A percentile compares a stretch with the other conserved stretches of the same genome.
These are phyloP conservation scores for Xestia ashworthii DNA, from an alignment of 2,888 invertebrate species.

Conservation along the genomic window DNA sequence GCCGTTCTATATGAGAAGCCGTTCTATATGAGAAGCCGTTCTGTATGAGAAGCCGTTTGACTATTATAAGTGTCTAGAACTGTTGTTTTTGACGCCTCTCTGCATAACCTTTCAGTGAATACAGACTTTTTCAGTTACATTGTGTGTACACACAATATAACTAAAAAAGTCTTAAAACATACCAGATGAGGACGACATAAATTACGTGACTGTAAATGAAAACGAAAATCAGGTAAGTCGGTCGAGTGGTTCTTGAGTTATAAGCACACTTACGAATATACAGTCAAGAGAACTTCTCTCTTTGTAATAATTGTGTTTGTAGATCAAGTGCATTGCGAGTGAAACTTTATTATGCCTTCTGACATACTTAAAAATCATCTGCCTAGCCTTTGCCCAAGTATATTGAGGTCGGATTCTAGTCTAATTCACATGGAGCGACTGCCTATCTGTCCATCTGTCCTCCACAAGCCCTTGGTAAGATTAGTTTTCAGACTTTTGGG, in stretches of 20 bases:
- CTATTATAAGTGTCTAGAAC: too few species aligned
- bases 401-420: not conserved
- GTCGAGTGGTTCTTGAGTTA: constrained; percentile 13
- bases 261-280: constrained; percentile 1
- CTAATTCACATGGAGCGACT: not conserved
- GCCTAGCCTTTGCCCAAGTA: not conserved
- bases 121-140: too few species aligned
- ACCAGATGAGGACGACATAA: not conserved
- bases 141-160: too few species aligned
- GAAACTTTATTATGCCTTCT: not conserved
- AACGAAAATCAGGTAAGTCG: constrained; percentile 3
- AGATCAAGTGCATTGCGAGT: constrained; percentile 16
- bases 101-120: not conserved
- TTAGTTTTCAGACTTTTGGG: not conserved
- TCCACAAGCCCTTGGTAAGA: not conserved
- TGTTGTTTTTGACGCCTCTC: too few species aligned
- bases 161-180: too few species aligned
- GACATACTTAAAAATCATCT: not conserved
- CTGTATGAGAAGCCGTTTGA: too few species aligned
- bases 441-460: not conserved
- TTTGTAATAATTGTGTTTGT: constrained; percentile 20
- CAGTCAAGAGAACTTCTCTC: not conserved
- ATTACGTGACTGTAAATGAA: not conserved
- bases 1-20: too few species aligned
- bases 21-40: too few species aligned